These are phyloP conservation scores for Bombus haemorrhoidalis DNA, from an alignment of 1,140 invertebrate species.

Conservation along the genomic window DNA sequence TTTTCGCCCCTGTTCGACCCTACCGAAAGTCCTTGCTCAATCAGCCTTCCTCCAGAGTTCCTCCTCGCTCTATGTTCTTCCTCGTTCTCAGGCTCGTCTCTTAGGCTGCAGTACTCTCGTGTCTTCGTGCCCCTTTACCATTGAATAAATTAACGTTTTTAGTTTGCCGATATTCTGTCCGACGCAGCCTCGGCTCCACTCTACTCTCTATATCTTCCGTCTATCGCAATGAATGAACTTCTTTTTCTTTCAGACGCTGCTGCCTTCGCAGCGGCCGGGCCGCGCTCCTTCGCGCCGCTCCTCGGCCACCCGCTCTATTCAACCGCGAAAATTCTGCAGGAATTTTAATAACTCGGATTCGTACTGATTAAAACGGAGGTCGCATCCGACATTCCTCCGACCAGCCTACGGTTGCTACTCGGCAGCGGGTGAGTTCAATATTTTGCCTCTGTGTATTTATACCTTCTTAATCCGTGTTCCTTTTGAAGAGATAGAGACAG, in stretches of 20 bases:
- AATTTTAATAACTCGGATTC: conserved; percentile 72
- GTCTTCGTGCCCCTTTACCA: conserved; percentile 72
- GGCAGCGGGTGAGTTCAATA: conserved; percentile 31
- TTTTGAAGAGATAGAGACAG: neutral
- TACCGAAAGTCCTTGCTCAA: conserved; percentile 48
- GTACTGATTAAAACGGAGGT: conserved; percentile 70
- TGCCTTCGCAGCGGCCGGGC: neutral
- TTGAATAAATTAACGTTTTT: conserved; percentile 80
- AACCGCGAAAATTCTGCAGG: conserved; percentile 65
- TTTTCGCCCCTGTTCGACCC: conserved; percentile 43
- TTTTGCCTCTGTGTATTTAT: conserved; percentile 51
- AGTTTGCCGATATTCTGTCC: conserved; percentile 75
- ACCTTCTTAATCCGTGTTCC: conserved; percentile 15
- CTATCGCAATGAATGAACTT: conserved; percentile 66
- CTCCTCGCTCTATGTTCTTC: conserved; percentile 52
- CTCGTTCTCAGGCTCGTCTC: conserved; percentile 56
- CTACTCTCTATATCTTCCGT: conserved; percentile 62
- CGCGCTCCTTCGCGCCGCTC: conserved; percentile 7
- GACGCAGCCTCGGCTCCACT: conserved; percentile 14
- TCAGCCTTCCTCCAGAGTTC: conserved; percentile 40
- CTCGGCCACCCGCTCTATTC: conserved; percentile 54
- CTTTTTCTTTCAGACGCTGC: conserved; percentile 62
- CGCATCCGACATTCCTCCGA: conserved; percentile 42
- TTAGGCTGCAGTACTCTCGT: conserved; percentile 57
- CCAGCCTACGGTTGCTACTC: conserved; percentile 10